Evolutionary conservation across 1,140 invertebrate species (phyloP).

Genomic region (Hesperophylax magnus): DNA sequence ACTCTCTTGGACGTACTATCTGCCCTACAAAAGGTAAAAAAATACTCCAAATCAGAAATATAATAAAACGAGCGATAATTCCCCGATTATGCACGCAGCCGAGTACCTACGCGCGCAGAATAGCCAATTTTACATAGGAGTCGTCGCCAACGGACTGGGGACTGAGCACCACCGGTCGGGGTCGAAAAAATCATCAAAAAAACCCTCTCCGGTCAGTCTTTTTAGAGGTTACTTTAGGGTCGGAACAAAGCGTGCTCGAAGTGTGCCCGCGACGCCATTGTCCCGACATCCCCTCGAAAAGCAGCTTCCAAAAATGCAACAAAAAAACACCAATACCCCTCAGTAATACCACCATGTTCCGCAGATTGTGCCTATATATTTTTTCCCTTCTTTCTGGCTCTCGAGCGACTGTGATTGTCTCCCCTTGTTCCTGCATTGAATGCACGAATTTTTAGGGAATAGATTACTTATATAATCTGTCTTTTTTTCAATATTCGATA

Average conservation of each 20-base stretch:
- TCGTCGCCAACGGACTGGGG: not conserved
- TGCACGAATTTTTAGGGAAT: conserved; percentile 50
- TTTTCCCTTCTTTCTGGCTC: conserved; percentile 40
- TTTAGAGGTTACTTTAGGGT: conserved; percentile 58
- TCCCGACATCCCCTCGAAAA: conserved; percentile 46
- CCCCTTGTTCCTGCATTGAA: conserved; percentile 37
- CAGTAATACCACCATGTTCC: not conserved
- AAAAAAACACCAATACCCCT: conserved; percentile 31
- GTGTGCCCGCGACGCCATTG: conserved; percentile 51
- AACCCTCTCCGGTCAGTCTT: conserved; percentile 41
- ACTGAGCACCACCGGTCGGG: not conserved
- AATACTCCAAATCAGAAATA: too few relatives aligned
- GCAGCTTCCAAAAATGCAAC: conserved; percentile 35
- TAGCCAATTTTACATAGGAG: conserved; percentile 32
- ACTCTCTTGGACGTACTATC: too few relatives aligned
- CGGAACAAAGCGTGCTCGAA: conserved; percentile 56
- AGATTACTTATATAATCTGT: conserved; percentile 52
- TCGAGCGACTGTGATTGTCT: conserved; percentile 54
- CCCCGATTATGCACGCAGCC: not conserved
- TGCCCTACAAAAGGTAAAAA: too few relatives aligned
- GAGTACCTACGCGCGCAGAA: not conserved
- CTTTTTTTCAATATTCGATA: conserved; percentile 51
- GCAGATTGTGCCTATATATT: conserved; percentile 2
- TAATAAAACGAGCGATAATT: too few relatives aligned
- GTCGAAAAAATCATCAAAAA: conserved; percentile 45